Conservation (phyloP, 1,140 invertebrate genomes). For the Cecropterus lyciades region DNA sequence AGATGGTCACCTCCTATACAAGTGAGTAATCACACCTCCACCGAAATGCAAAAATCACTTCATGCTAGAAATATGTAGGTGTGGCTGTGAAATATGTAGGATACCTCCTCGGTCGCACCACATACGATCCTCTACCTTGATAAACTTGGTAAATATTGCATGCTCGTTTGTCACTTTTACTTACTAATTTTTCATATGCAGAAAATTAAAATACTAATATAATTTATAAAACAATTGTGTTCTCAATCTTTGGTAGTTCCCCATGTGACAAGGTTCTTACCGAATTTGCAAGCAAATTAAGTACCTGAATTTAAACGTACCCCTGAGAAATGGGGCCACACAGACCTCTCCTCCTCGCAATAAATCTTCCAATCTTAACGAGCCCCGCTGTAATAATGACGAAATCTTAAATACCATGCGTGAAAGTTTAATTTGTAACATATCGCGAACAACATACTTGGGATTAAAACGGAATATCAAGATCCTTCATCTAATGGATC, state of each 20-base stretch:
- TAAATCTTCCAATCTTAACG: slow-evolving; percentile 33
- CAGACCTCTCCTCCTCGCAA: slow-evolving; percentile 13
- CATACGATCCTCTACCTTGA: too few relatives aligned
- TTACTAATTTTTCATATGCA: too few relatives aligned
- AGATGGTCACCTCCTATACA: too few relatives aligned
- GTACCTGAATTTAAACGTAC: slow-evolving; percentile 22
- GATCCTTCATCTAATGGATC: neutral
- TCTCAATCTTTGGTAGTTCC: too few relatives aligned
- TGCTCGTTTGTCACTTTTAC: too few relatives aligned
- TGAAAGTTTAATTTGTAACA: slow-evolving; percentile 21
- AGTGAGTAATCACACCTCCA: too few relatives aligned
- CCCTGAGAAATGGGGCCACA: slow-evolving; percentile 26
- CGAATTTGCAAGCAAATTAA: slow-evolving; percentile 18
- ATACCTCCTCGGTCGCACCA: too few relatives aligned
- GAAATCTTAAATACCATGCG: slow-evolving; percentile 33
- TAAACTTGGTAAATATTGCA: too few relatives aligned
- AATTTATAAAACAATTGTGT: neutral
- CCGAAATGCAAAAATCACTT: too few relatives aligned
- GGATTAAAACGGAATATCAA: neutral
- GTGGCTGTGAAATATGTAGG: too few relatives aligned
- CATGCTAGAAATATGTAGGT: too few relatives aligned
- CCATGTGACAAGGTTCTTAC: neutral
- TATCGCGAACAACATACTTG: neutral
- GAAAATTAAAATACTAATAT: too few relatives aligned
- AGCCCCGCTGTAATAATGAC: slow-evolving; percentile 18